Evolutionary conservation across 2,888 invertebrate species (phyloP), one percentile per base, ranked within the genome.

Genomic region (Morinoia aosen): DNA sequence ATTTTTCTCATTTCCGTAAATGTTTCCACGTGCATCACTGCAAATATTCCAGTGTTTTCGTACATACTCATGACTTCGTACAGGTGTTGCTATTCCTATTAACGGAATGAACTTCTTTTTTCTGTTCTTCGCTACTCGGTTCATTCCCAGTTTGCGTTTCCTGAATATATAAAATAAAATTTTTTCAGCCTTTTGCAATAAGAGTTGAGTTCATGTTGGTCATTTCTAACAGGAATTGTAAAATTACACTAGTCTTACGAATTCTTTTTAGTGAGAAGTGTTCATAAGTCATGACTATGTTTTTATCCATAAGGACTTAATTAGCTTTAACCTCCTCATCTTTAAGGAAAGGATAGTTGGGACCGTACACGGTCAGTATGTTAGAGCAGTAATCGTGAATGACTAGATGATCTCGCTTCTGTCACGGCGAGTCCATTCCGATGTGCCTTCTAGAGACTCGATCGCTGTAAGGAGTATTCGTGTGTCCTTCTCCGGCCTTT

Each of bases 361-460:
- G 64, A 64, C 64, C 64, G 64, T 64, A 64, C 25, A 64, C 64
- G 64, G 64, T 64, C 64, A 64, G 64, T 64, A 64, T 16, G 25
- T 64, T 64, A 64, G 64, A 64, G 64, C 64, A 64, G 64, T 64
- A 64, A 64, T 64, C 64, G 64, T 64, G 64, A 64, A 64, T 64
- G 64, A 64, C 48, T 90, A 90, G 90, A 57, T n/a, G 91, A 91
- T 57, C 91, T 91, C 91, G 91, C 91, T 91, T 33, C 56, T 48
- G n/a, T 90, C 57, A 48, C 39, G 56, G 91, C 91, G 91, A 57
- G 91, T 91, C 91, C 91, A 91, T 91, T 91, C 91, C 91, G 48
- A 39, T 56, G 91, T 91, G 91, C 91, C 91, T 91, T 91, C 91
- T 91, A 91, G 91, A 90, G 90, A 90, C 90, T 90, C 40, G 40